Base-by-base conservation (phyloP, 2,797 vertebrate genomes). In the Crenuchus spilurus region DNA sequence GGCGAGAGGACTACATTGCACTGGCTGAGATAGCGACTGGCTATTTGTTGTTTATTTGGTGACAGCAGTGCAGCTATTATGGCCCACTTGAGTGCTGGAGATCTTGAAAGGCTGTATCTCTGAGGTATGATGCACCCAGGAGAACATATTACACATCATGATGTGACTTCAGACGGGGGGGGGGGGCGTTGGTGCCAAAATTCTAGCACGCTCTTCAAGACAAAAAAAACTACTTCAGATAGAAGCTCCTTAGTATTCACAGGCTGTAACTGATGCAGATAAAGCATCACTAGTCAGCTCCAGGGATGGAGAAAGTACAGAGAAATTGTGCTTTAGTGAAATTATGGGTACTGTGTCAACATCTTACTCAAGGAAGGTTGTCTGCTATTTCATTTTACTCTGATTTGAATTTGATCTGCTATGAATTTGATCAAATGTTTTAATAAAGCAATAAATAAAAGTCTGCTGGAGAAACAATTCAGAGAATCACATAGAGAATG, bases 21-120 rank as follows among this genome's bases (percentile, higher is more conserved):
- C 41, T 52, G 52, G 46, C 41, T 51, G 24, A 57, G 52, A 51
- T 46, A 18, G 44, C 16, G 52, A 49, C 52, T 6, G 0, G 63
- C 62, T 44, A 37, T 57, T 66, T 58, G 31, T 54, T 30, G 63
- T 62, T 24, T 35, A 48, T 68, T 33, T 54, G 33, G 57, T 63
- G 44, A 57, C 52, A 49, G 58, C 39, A 42, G 26, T 54, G 48
- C 44, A 39, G 52, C 46, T 71, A 67, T 61, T 72, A 24, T 31
- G 44, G 35, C 20, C 33, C 26, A 48, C 20, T 49, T 22, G 60
- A 28, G 37, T 64, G 51, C 39, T 18, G 37, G 55, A 69, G 16
- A 63, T 46, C 37, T 20, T 31, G 16, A 66, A 39, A 28, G 37
- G 44, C 31, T 55, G 48, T 24, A 26, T n/a, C n/a, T n/a, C n/a